Percentiles rank a stretch among this genome's conserved stretches.
These are phyloP conservation scores for Oryzias sinensis DNA, from an alignment of 2,797 vertebrate genomes.

Conservation along the genomic window DNA sequence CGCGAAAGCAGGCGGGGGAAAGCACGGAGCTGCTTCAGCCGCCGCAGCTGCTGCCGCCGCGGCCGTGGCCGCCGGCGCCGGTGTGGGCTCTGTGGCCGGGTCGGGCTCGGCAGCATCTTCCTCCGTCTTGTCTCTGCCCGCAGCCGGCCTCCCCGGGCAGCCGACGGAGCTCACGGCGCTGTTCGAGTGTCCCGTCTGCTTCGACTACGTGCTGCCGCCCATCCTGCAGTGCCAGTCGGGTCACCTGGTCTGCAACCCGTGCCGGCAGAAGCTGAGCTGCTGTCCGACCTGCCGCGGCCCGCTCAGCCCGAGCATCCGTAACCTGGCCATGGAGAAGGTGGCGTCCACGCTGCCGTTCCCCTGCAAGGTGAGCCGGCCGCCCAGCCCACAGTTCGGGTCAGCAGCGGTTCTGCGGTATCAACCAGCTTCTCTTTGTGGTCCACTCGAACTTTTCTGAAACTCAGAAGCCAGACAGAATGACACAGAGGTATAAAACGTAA, in stretches of 20 bases:
- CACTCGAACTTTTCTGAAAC: too few relatives aligned
- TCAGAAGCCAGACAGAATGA: too few relatives aligned
- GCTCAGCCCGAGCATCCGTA: constrained; percentile 78
- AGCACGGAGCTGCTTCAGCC: constrained; percentile 68
- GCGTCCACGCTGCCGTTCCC: constrained; percentile 79
- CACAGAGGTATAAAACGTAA: neutral
- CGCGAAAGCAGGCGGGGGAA: constrained; percentile 71
- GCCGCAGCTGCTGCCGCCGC: constrained; percentile 34
- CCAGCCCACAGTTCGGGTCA: too few relatives aligned
- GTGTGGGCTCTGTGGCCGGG: constrained; percentile 60
- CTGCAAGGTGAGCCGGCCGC: constrained; percentile 71
- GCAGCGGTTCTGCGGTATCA: too few relatives aligned
- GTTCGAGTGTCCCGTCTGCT: constrained; percentile 81
- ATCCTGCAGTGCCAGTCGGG: constrained; percentile 81
- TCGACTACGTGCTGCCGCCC: constrained; percentile 81
- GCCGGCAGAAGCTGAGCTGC: constrained; percentile 80
- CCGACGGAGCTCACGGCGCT: constrained; percentile 75
- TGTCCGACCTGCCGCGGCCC: constrained; percentile 80
- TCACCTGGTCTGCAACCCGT: constrained; percentile 79
- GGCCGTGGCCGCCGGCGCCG: constrained; percentile 39
- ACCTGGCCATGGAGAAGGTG: constrained; percentile 83
- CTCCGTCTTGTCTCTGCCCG: constrained; percentile 53
- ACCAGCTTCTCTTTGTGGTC: too few relatives aligned
- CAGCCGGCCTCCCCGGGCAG: constrained; percentile 53
- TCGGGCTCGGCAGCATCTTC: constrained; percentile 46